A percentile compares a stretch with the other conserved stretches of the same genome.
These are phyloP conservation scores for Lepilemur septentrionalis DNA, from an alignment of 2,797 vertebrate genomes.

Conservation along the genomic window DNA sequence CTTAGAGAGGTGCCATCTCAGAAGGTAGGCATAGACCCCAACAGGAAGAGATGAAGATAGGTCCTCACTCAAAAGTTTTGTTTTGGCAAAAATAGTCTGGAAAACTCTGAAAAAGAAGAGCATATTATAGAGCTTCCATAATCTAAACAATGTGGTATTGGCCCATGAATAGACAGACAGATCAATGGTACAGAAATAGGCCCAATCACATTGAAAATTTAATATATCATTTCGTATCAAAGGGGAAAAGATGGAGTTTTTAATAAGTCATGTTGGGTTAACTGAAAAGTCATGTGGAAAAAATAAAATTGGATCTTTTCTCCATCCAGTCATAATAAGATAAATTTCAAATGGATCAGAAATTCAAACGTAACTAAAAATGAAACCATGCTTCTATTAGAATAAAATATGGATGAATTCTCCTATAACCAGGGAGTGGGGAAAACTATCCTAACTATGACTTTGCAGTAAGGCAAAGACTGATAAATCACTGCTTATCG, in stretches of 20 bases:
- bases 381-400: not conserved
- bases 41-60: not conserved
- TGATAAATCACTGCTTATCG: not conserved
- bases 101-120: not conserved
- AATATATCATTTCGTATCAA: not conserved
- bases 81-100: not conserved
- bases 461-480: not conserved
- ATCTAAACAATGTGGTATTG: not conserved
- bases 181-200: not conserved
- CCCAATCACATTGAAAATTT: not conserved
- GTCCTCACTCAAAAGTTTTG: not conserved
- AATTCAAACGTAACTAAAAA: constrained; percentile 50
- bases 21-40: not conserved
- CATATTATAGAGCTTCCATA: not conserved
- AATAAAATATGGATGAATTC: not conserved
- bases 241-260: not conserved
- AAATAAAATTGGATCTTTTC: constrained; percentile 22
- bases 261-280: not conserved
- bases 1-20: fast-evolving
- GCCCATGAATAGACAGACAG: not conserved
- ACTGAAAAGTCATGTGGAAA: not conserved
- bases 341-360: constrained; percentile 23
- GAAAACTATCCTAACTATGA: not conserved
- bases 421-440: not conserved
- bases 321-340: not conserved